Evolutionary conservation across 2,113 vertebrate species (phyloP).

Genomic region (Brachionichthys hirsutus): DNA sequence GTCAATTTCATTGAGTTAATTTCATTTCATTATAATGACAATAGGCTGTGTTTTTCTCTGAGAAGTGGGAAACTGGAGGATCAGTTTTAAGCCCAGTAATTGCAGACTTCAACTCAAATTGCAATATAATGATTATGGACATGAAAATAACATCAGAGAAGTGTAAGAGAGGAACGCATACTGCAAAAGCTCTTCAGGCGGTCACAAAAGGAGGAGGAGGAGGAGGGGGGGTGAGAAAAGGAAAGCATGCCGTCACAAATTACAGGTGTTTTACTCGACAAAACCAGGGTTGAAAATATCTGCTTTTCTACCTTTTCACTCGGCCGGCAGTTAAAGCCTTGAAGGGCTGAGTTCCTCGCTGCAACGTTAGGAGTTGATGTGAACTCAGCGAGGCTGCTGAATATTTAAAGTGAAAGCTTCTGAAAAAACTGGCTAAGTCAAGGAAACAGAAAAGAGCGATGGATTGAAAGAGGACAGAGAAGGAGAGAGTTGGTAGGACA

Average conservation of each 20-base stretch:
- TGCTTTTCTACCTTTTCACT: constrained; percentile 48
- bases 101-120: constrained; percentile 66
- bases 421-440: constrained; percentile 50
- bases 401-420: constrained; percentile 47
- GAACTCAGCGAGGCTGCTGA: constrained; percentile 46
- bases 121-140: constrained; percentile 58
- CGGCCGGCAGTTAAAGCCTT: constrained; percentile 32
- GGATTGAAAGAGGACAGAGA: constrained; percentile 3
- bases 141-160: constrained; percentile 46
- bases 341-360: constrained; percentile 52
- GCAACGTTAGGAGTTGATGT: constrained; percentile 40
- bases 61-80: constrained; percentile 44
- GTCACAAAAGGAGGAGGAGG: background rate
- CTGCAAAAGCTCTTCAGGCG: constrained; percentile 25
- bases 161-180: constrained; percentile 15
- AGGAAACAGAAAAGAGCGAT: constrained; percentile 14
- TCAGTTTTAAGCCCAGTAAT: constrained; percentile 55
- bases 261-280: constrained; percentile 14
- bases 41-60: constrained; percentile 16
- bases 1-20: no score
- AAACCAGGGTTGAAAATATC: constrained; percentile 30
- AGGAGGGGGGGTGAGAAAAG: constrained; percentile 3
- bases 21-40: constrained; percentile 58
- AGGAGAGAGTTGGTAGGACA: constrained; percentile 15
- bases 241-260: constrained; percentile 20